phyloP scores from a whole-genome alignment of 2,888 invertebrate genomes.

The Phengaris arion region DNA sequence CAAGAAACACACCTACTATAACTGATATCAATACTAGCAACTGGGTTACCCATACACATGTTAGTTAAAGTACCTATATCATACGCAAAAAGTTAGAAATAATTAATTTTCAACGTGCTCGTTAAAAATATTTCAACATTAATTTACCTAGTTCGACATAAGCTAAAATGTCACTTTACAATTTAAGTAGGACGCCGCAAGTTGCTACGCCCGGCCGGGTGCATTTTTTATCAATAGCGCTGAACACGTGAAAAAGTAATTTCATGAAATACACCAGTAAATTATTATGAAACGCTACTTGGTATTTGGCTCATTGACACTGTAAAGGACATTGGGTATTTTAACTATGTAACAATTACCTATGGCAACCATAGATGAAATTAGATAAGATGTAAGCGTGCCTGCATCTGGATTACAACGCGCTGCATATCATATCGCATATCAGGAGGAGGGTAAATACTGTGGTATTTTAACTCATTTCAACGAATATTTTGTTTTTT shows the following conservation, averaged over 20 bases:
- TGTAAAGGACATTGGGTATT: background rate
- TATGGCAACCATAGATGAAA: too few species aligned
- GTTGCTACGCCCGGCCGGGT: background rate
- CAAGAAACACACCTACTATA: too few species aligned
- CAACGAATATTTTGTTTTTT: too few species aligned
- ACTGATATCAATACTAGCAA: background rate
- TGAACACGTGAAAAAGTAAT: conserved; percentile 17
- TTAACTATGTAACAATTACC: too few species aligned
- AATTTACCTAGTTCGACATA: conserved; percentile 21
- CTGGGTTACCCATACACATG: background rate
- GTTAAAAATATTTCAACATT: conserved; percentile 22
- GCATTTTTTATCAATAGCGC: conserved; percentile 22
- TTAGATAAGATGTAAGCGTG: too few species aligned
- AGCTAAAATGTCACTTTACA: conserved; percentile 23
- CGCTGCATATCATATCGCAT: too few species aligned
- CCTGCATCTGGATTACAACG: too few species aligned
- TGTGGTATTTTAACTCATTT: too few species aligned
- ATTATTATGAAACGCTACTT: conserved; percentile 11
- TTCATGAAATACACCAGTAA: background rate
- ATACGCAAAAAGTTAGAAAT: background rate
- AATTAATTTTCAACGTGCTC: conserved; percentile 18
- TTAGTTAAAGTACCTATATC: background rate
- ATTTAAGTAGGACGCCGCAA: conserved; percentile 19
- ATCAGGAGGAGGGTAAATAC: too few species aligned
- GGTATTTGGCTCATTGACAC: background rate